phyloP scores from a whole-genome alignment of 64 coral and sea anemone genomes.

The Stylophora pistillata region DNA sequence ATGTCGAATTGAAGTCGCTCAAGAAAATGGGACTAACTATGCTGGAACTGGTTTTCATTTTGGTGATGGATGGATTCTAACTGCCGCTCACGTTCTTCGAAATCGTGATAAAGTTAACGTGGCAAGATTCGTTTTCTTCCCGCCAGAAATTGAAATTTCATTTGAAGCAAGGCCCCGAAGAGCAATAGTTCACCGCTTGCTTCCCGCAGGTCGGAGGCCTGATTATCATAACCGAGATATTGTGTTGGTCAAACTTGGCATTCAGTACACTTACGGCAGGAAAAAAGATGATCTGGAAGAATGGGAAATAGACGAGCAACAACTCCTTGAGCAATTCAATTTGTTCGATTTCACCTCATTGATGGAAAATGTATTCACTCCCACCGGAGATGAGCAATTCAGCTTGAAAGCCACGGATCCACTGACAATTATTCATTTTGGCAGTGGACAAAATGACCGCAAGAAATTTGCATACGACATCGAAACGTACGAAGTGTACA shows the following conservation, averaged over 20 bases:
- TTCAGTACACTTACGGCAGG: slow-evolving; percentile 62
- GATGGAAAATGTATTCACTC: slow-evolving; percentile 12
- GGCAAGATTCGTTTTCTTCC: slow-evolving; percentile 70
- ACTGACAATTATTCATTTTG: slow-evolving; percentile 75
- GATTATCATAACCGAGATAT: slow-evolving; percentile 93
- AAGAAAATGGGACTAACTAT: slow-evolving; percentile 34
- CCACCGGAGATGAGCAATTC: slow-evolving; percentile 29
- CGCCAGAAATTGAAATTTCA: slow-evolving; percentile 31
- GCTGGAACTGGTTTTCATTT: slow-evolving; percentile 72
- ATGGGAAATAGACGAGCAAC: slow-evolving; percentile 83
- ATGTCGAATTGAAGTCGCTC: slow-evolving; percentile 67
- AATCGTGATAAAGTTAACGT: slow-evolving; percentile 78
- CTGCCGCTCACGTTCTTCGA: slow-evolving; percentile 72
- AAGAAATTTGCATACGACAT: slow-evolving; percentile 71
- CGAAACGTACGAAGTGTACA: slow-evolving; percentile 60
- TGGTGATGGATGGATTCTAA: slow-evolving; percentile 86
- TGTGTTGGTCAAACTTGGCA: slow-evolving; percentile 78
- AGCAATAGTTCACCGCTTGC: slow-evolving; percentile 74
- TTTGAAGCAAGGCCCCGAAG: slow-evolving; percentile 68
- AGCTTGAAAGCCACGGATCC: slow-evolving; percentile 43
- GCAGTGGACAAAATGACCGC: slow-evolving; percentile 7
- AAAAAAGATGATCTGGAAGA: slow-evolving; percentile 65
- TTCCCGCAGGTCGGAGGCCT: slow-evolving; percentile 75
- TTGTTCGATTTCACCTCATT: slow-evolving; percentile 71
- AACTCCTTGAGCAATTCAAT: slow-evolving; percentile 40